Evolutionary conservation across 2,888 invertebrate genomes (phyloP), one percentile per base, ranked within the genome.

Genomic region (Pollenia angustigena): DNA sequence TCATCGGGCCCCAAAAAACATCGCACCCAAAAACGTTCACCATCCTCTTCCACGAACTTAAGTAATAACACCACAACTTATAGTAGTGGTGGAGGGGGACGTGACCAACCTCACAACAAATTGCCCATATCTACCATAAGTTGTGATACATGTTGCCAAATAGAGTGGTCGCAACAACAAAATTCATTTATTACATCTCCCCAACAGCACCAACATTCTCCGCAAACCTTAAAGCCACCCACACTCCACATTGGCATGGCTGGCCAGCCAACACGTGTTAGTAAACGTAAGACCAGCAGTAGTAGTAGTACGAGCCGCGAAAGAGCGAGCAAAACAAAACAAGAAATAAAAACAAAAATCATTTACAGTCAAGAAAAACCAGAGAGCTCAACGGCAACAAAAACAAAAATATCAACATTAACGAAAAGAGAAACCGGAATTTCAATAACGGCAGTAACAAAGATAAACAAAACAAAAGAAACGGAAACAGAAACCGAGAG

Each of bases 291-390:
- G 90, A 90, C 90, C 89, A 90, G 90, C 89, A 88, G 88, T 79
- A 88, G 86, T 85, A 88, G 75, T 84, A 66, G 76, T 76, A 85
- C 80, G 40, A 85, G 87, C 18, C 80, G 79, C 86, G 90, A 92
- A 91, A 88, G 88, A 88, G 86, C 89, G 90, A 91, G 87, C 92
- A 92, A 91, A 92, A 92, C 91, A 92, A 92, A 91, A 89, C 87
- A 82, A 68, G 90, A 90, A 82, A 87, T 85, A 74, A 85, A 86
- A 84, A 86, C 84, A 78, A 88, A 85, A 80, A 74, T 85, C 18
- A 80, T 88, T 71, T 85, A 87, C 78, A 83, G 75, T 40, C 66
- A 78, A 14, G 87, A 85, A 69, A 60, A 48, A 46, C 60, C 72
- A 82, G 84, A 84, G 76, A 84, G 68, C 60, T 58, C 83, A 81